phyloP scores from a whole-genome alignment of 2,113 vertebrate species.

The Mirza zaza region DNA sequence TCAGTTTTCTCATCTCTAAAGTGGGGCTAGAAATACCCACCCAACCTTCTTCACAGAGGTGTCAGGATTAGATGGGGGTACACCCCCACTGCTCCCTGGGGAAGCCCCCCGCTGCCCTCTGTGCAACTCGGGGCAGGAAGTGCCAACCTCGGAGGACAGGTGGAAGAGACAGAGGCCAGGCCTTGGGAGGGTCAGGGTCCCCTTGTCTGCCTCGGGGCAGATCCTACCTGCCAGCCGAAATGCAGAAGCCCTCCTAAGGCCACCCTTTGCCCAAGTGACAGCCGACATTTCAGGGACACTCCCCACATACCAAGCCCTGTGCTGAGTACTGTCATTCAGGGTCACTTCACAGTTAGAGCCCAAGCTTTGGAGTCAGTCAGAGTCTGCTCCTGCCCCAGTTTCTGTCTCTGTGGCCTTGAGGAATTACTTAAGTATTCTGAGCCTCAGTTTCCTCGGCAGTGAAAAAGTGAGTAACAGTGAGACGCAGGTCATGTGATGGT shows the following conservation, averaged over 20 bases:
- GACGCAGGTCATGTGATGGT: neutral
- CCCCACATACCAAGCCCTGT: neutral
- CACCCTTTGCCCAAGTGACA: neutral
- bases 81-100: neutral
- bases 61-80: neutral
- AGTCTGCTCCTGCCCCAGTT: neutral
- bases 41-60: neutral
- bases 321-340: neutral
- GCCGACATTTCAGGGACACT: neutral
- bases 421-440: neutral
- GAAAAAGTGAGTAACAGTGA: neutral
- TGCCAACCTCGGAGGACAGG: neutral
- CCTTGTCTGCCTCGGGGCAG: neutral
- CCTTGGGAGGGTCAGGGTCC: neutral
- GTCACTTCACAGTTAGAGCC: neutral
- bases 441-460: neutral
- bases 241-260: neutral
- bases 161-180: neutral
- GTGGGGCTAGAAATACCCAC: neutral
- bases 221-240: neutral
- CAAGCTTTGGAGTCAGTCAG: neutral
- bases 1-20: constrained; percentile 25
- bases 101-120: neutral
- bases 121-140: neutral
- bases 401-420: neutral